Evolutionary conservation across 30 jellyfish, hydroid and myxozoan genomes (phyloP).

Genomic region (Aurelia aurita): DNA sequence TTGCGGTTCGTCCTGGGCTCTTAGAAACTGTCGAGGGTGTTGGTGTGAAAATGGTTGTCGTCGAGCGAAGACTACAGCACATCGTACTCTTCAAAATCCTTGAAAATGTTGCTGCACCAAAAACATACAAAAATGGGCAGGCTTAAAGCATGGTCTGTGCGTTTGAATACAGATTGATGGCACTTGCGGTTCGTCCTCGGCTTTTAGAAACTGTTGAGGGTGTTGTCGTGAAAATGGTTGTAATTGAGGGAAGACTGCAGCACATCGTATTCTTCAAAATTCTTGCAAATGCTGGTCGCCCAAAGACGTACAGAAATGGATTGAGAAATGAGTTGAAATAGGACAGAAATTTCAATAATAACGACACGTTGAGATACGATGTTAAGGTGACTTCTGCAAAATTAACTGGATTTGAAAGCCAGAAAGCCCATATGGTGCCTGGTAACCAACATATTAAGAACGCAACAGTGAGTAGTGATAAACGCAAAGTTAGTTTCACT

Average conservation of each 20-base stretch:
- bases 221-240: no score
- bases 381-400: neutral
- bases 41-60: no score
- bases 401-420: conserved; percentile 14
- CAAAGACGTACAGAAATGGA: conserved; percentile 39
- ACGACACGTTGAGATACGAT: neutral
- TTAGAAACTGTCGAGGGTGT: no score
- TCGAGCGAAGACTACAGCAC: neutral
- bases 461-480: conserved; percentile 29
- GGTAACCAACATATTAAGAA: conserved; percentile 47
- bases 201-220: no score
- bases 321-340: conserved; percentile 35
- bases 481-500: conserved; percentile 2
- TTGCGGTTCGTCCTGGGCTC: neutral
- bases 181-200: neutral
- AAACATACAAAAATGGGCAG: conserved; percentile 38
- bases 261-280: conserved; percentile 2
- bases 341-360: conserved; percentile 25
- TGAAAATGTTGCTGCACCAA: conserved; percentile 50
- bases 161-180: neutral
- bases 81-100: conserved; percentile 5
- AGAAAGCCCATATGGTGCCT: conserved; percentile 21
- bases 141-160: no score
- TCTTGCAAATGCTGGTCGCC: conserved; percentile 54
- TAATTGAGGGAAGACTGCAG: neutral